These are phyloP conservation scores for Caenorhabditis zanzibari DNA, from an alignment of 2,888 invertebrate genomes.

Conservation along the genomic window DNA sequence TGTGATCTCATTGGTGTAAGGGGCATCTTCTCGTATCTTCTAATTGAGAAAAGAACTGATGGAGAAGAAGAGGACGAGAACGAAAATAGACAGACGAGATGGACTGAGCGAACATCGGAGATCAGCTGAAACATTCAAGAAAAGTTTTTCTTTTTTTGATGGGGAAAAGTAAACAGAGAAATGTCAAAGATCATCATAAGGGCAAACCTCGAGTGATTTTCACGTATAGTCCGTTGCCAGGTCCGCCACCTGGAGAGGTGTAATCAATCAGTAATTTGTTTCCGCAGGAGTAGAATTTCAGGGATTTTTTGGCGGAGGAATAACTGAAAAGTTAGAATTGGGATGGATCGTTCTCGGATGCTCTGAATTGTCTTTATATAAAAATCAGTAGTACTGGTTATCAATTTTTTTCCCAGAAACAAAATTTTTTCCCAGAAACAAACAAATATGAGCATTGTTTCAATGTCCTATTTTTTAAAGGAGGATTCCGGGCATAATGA, in stretches of 20 bases:
- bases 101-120: slow-evolving; percentile 56
- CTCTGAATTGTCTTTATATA: too few relatives aligned
- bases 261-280: slow-evolving; percentile 54
- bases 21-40: slow-evolving; percentile 3
- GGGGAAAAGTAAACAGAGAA: slow-evolving; percentile 30
- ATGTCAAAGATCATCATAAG: slow-evolving; percentile 33
- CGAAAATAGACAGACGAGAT: slow-evolving; percentile 32
- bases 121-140: slow-evolving; percentile 45
- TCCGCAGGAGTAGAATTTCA: slow-evolving; percentile 32
- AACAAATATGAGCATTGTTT: too few relatives aligned
- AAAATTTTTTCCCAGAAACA: too few relatives aligned
- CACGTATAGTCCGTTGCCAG: slow-evolving; percentile 40
- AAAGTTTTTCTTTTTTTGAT: slow-evolving; percentile 2
- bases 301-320: slow-evolving; percentile 13
- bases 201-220: slow-evolving; percentile 52
- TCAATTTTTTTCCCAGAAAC: too few relatives aligned
- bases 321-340: slow-evolving; percentile 22
- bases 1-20: slow-evolving; percentile 22
- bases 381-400: too few relatives aligned
- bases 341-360: too few relatives aligned
- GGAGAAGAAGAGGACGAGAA: slow-evolving; percentile 15
- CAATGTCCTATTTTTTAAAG: too few relatives aligned
- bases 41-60: slow-evolving; percentile 13
- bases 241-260: slow-evolving; percentile 39
- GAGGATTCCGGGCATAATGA: too few relatives aligned